Evolutionary conservation across 2,888 invertebrate genomes (phyloP), one percentile per base, ranked within the genome.

Genomic region (Heliconius ethilla): DNA sequence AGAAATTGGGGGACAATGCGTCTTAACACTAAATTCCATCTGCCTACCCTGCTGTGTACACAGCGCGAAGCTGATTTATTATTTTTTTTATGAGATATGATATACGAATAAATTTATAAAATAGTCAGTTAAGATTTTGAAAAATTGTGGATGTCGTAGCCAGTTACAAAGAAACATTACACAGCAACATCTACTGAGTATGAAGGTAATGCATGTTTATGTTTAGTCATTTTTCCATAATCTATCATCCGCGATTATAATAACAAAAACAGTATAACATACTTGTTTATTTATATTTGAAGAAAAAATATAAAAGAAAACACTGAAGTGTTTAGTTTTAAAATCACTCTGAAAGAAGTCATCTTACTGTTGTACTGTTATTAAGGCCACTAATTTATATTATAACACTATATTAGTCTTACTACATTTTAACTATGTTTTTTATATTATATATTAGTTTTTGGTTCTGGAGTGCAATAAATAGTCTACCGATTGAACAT

Each of bases 121-220:
- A 40, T 3, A 40, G 40, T 40, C 40, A 40, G 11, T 40, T 40
- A 11, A 40, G 6, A 51, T 70, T n/a, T 51, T 67, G 9, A 29
- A 45, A 70, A 27, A 40, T 65, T 62, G 73, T 79, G 79, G 78
- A 59, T 63, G 74, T 73, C 65, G 22, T 62, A 80, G 65, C 45
- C 45, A n/a, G 40, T 11, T 45, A 51, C 27, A 74, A 78, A 55
- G 29, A 79, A 37, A 59, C 18, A 73, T 70, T 70, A 59, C 65
- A 33, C 55, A 73, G 67, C 67, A 75, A 27, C 67, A 75, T 69
- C 72, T 59, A 18, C 55, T 33, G 40, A 45, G 72, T 67, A 73
- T 78, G 69, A 40, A 65, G 74, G 73, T 74, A 75, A 78, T 69
- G 63, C 75, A 80, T 78, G 78, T 72, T 73, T 73, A 33, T 70